These are phyloP conservation scores for Hemicentrotus pulcherrimus DNA, from an alignment of 35 echinoderm and acorn worm genomes.

Conservation along the genomic window DNA sequence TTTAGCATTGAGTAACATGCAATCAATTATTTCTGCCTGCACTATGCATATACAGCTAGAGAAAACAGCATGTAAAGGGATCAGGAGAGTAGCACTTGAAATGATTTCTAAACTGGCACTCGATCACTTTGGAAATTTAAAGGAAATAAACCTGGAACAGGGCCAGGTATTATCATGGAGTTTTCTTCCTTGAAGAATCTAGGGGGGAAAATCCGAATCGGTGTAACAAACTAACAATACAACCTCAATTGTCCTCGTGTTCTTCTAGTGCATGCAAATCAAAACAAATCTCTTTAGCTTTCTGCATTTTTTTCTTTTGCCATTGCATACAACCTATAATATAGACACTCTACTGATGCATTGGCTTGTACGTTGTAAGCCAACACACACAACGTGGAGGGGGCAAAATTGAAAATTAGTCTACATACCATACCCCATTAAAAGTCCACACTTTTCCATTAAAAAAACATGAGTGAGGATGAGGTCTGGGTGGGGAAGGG, in stretches of 20 bases:
- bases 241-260: not conserved
- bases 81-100: not conserved
- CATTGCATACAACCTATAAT: not conserved
- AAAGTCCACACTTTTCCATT: not conserved
- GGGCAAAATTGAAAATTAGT: not conserved
- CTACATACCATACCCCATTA: not conserved
- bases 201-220: not conserved
- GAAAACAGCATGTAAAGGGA: not conserved
- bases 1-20: not conserved
- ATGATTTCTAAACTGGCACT: slow-evolving; percentile 8
- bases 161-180: not conserved
- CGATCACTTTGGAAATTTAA: not conserved
- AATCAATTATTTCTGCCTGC: not conserved
- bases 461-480: too few species aligned
- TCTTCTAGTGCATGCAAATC: not conserved
- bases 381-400: not conserved
- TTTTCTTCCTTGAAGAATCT: not conserved
- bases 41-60: not conserved
- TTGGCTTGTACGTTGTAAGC: not conserved
- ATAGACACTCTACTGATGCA: not conserved
- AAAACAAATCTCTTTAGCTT: not conserved
- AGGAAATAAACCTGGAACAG: not conserved
- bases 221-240: not conserved
- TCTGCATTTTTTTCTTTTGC: not conserved
- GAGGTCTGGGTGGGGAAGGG: too few species aligned